These are phyloP conservation scores for Schizopygopsis malacanthus DNA, from an alignment of 2,797 vertebrate genomes.

Conservation along the genomic window DNA sequence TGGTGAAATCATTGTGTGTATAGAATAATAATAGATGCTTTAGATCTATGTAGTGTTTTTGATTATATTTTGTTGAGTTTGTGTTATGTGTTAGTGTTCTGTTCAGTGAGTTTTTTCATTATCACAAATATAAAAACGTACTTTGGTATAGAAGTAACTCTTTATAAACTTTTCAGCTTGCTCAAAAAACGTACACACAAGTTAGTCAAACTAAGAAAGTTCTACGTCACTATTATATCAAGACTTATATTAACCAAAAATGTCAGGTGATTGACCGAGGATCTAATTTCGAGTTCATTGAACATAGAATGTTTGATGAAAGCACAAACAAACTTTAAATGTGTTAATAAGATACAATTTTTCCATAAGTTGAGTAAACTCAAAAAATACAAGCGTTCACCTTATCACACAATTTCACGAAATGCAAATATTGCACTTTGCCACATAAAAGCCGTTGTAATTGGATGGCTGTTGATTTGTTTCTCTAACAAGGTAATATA, in stretches of 20 bases:
- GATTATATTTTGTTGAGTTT: background rate
- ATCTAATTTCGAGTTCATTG: too few species aligned
- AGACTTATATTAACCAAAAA: background rate
- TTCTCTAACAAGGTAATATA: background rate
- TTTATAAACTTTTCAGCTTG: background rate
- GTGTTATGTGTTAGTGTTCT: background rate
- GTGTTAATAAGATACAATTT: background rate
- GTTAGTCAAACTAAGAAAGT: background rate
- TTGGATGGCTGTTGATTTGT: background rate
- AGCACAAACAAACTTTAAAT: background rate
- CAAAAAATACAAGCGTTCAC: background rate
- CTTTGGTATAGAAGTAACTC: background rate
- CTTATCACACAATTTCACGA: background rate
- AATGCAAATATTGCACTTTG: slow-evolving; percentile 21
- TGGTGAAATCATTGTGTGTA: background rate
- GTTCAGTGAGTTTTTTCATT: too few species aligned
- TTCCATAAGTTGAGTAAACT: background rate
- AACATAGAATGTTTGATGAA: background rate
- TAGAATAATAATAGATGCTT: background rate
- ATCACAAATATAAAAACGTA: background rate
- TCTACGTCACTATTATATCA: background rate
- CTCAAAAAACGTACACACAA: background rate
- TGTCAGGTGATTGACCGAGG: background rate
- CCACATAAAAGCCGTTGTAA: background rate
- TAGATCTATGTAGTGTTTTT: background rate